phyloP scores from a whole-genome alignment of 2,797 vertebrate genomes.

The Sebastes nivosus region DNA sequence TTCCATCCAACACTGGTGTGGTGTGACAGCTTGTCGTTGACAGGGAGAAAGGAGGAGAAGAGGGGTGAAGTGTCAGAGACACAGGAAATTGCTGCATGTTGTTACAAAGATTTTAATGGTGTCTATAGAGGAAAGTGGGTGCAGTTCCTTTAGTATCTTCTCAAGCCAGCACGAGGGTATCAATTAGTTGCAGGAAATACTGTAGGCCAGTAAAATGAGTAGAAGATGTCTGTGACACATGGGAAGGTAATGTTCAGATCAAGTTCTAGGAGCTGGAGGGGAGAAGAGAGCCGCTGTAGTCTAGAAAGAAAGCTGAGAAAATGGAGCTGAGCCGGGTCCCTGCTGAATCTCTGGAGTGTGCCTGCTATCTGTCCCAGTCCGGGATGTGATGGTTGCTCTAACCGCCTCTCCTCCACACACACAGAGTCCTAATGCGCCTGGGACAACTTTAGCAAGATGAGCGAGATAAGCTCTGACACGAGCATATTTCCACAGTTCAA shows the following conservation, averaged over 20 bases:
- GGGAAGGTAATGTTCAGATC: slow-evolving; percentile 26
- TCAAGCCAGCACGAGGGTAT: neutral
- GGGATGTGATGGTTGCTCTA: slow-evolving; percentile 41
- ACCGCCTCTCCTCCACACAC: slow-evolving; percentile 37
- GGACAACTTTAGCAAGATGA: slow-evolving; percentile 64
- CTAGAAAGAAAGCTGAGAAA: slow-evolving; percentile 12
- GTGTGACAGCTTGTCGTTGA: neutral
- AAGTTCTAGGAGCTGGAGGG: slow-evolving; percentile 12
- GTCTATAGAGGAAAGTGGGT: neutral
- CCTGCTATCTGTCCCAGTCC: slow-evolving; percentile 41
- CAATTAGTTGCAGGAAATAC: slow-evolving; percentile 29
- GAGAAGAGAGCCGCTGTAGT: slow-evolving; percentile 19
- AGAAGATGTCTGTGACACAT: slow-evolving; percentile 15
- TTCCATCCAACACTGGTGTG: neutral
- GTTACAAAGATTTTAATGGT: slow-evolving; percentile 7
- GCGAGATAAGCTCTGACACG: slow-evolving; percentile 61
- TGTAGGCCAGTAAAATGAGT: slow-evolving; percentile 16
- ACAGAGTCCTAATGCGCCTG: slow-evolving; percentile 36
- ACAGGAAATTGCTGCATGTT: slow-evolving; percentile 31
- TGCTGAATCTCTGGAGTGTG: slow-evolving; percentile 31
- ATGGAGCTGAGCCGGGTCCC: slow-evolving; percentile 32
- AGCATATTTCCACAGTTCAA: slow-evolving; percentile 68
- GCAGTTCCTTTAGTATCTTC: neutral
- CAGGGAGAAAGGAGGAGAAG: neutral
- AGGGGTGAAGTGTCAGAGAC: slow-evolving; percentile 11